Base-by-base conservation (phyloP, 2,888 invertebrate genomes). In the Holacanthella duospinosa region DNA sequence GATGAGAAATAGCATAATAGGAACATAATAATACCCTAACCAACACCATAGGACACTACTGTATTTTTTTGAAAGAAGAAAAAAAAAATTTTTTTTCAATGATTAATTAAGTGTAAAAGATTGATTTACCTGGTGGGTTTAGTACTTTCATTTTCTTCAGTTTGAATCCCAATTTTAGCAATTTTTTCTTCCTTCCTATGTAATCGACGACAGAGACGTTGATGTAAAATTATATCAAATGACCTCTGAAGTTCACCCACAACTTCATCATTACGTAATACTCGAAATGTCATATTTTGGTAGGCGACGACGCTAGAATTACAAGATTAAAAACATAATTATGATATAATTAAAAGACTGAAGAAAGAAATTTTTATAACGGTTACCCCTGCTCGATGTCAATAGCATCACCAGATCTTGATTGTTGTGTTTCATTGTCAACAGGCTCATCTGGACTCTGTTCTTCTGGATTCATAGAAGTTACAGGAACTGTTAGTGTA, bases 161-260 rank as follows among this genome's bases (percentile, higher is more conserved):
- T 3, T 9, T 24, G 43, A 21, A 21, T 43, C 19, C 48, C 48
- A 21, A 12, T 29, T 58, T 61, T 43, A 9, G 25, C 43, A 55
- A 19, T 44, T 29, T 55, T 53, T 16, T 44, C 55, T 57, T 66
- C 58, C 60, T 74, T 73, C 63, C 73, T 69, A 67, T 82, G 81
- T 54, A 77, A 77, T 55, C 74, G 68, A 61, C 77, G 77, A 74
- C 86, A 86, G 72, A 81, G 79, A 64, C 77, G 77, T 76, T 82
- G 82, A 73, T 85, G 77, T 73, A 77, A 77, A 55, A 79, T 80
- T 75, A 83, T 84, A 74, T 85, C 78, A 64, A 86, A 76, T 83
- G 85, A 84, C 55, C 74, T 75, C 29, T 79, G 78, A 66, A 83
- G 75, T 62, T 75, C 72, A 1, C 84, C 84, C 63, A 84, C 74